Evolutionary conservation across 2,113 vertebrate species (phyloP), one percentile per base, ranked within the genome.

Genomic region (Percina caprodes): DNA sequence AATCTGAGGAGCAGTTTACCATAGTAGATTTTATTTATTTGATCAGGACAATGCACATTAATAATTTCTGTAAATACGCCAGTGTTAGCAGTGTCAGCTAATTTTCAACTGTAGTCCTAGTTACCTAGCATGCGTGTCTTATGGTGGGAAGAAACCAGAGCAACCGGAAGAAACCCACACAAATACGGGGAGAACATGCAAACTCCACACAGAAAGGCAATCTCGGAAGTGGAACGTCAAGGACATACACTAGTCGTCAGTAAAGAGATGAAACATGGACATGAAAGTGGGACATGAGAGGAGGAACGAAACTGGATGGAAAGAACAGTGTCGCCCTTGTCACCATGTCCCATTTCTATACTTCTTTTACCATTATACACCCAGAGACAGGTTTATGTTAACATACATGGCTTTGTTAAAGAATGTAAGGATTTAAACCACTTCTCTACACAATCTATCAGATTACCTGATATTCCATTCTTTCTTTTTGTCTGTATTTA

Each of bases 301-400:
- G 23, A 48, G 71, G 71, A 68, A 23, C 61, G 26, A 58, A 39
- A 72, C 55, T 61, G 85, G 62, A 54, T 10, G 42, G 15, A n/a
- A 62, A 23, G 46, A 71, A 74, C 15, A 3, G 42, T 1, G 2
- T 12, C 14, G 6, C 69, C 68, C 68, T 15, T 13, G 39, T 56
- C 65, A 80, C 77, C 77, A 77, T 77, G 80, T 77, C 73, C 85
- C 39, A 69, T 48, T 80, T 83, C 19, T 72, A 7, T 33, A n/a
- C 67, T 59, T 58, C 13, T 52, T 48, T 54, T 56, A 24, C 52
- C 68, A 26, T 70, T 19, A 24, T 65, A 35, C 49, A 21, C 59
- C 33, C 39, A 45, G 58, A 56, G 16, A 10, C 13, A 14, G 18
- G 10, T 55, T 54, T 6, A n/a, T 23, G 3, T 69, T 19, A 39